phyloP scores from a whole-genome alignment of 2,888 invertebrate genomes.

The Spisula subtruncata region DNA sequence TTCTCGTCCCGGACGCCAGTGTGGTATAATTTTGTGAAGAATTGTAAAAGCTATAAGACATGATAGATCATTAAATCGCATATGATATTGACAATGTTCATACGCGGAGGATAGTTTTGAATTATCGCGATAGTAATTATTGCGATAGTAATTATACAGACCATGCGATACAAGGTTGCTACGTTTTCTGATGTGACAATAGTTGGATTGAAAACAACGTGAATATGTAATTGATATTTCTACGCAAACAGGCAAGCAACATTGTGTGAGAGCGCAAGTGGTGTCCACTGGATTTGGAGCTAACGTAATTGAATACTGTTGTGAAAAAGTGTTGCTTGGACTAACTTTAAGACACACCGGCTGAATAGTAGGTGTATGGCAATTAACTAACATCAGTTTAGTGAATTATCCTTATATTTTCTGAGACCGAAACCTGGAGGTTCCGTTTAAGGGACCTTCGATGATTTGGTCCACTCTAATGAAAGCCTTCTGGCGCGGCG shows the following conservation, averaged over 20 bases:
- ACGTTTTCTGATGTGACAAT: background rate
- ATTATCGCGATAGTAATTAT: no score
- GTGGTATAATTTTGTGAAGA: constrained; percentile 23
- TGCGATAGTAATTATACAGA: background rate
- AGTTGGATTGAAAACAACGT: background rate
- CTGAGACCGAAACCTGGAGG: constrained; percentile 40
- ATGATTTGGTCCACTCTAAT: constrained; percentile 71
- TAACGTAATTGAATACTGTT: no score
- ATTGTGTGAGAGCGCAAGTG: no score
- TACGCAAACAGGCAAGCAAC: background rate
- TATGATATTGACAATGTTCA: constrained; percentile 7
- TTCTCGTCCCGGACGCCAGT: constrained; percentile 30
- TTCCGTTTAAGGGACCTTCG: constrained; percentile 60
- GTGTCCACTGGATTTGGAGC: no score
- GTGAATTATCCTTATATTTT: background rate
- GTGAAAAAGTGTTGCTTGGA: background rate
- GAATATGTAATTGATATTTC: background rate
- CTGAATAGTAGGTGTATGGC: no score
- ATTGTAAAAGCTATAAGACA: background rate
- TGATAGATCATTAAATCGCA: constrained; percentile 21
- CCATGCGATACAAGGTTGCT: background rate
- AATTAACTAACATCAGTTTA: background rate
- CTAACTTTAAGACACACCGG: no score
- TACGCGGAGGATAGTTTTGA: background rate
- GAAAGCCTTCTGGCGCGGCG: constrained; percentile 71